Evolutionary conservation across 1,140 invertebrate genomes (phyloP).

Genomic region (Agrypnia vestita): DNA sequence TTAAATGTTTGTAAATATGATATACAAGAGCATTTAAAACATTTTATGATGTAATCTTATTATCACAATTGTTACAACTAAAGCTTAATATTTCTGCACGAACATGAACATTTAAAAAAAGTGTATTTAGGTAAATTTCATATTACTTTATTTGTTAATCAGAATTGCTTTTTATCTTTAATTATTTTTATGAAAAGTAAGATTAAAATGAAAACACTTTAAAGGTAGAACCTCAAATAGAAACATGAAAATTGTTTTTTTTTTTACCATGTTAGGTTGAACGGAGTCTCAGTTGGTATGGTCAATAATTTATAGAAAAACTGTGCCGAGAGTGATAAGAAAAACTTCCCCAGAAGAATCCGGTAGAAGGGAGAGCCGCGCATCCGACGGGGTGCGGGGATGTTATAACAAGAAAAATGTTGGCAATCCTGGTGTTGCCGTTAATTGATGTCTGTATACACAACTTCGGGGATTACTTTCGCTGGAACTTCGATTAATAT

Average conservation of each 20-base stretch:
- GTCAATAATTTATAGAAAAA: slow-evolving; percentile 1
- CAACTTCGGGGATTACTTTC: slow-evolving; percentile 38
- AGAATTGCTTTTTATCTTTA: not conserved
- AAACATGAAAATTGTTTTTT: too few relatives aligned
- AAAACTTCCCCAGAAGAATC: slow-evolving; percentile 36
- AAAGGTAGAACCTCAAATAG: too few relatives aligned
- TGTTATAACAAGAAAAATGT: slow-evolving; percentile 33
- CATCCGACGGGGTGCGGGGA: not conserved
- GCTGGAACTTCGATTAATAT: slow-evolving; percentile 27
- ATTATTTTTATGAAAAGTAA: not conserved
- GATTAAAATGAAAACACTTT: too few relatives aligned
- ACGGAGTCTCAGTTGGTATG: not conserved
- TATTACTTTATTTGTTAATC: too few relatives aligned
- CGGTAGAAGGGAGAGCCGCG: not conserved
- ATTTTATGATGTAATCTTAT: too few relatives aligned
- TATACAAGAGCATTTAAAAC: too few relatives aligned
- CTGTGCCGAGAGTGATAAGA: slow-evolving; percentile 28
- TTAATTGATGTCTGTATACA: slow-evolving; percentile 35
- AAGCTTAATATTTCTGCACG: too few relatives aligned
- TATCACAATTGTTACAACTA: too few relatives aligned
- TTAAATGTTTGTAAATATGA: too few relatives aligned
- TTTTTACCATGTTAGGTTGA: not conserved
- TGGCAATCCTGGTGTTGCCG: slow-evolving; percentile 27
- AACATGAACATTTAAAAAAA: too few relatives aligned
- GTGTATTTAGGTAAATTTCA: too few relatives aligned